phyloP scores from a whole-genome alignment of 37 sponge, comb jelly and placozoan genomes.

The Ianthella basta region DNA sequence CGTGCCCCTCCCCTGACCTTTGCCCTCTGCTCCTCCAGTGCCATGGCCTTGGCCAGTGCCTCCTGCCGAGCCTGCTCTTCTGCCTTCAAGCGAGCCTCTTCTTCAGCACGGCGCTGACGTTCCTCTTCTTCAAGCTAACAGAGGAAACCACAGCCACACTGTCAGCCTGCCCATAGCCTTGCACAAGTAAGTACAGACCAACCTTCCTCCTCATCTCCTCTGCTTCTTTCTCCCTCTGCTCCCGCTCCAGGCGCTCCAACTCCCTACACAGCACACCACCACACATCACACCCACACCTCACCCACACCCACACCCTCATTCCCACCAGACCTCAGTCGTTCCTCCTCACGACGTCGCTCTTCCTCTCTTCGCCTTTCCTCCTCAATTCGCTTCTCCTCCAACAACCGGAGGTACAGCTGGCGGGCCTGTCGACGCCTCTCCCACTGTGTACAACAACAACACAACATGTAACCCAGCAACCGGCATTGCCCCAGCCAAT shows the following conservation, averaged over 20 bases:
- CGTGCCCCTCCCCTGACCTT: background rate
- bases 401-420: constrained; percentile 69
- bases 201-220: constrained; percentile 84
- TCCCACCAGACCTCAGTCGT: constrained; percentile 31
- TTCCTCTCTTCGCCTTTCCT: constrained; percentile 85
- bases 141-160: background rate
- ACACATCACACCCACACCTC: background rate
- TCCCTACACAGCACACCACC: constrained; percentile 58
- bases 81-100: constrained; percentile 51
- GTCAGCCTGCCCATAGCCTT: background rate
- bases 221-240: constrained; percentile 81
- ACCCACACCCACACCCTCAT: background rate
- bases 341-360: constrained; percentile 74
- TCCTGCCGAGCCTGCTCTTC: constrained; percentile 68
- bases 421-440: constrained; percentile 76
- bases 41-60: constrained; percentile 48
- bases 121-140: constrained; percentile 78
- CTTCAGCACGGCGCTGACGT: constrained; percentile 44
- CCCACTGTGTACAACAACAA: constrained; percentile 50
- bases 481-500: background rate
- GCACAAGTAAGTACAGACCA: constrained; percentile 6
- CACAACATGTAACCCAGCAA: background rate
- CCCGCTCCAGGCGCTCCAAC: constrained; percentile 84
- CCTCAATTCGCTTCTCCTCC: constrained; percentile 86
- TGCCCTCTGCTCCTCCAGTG: constrained; percentile 34